These are phyloP conservation scores for Anoplius nigerrimus DNA, from an alignment of 2,888 invertebrate genomes.

Conservation along the genomic window DNA sequence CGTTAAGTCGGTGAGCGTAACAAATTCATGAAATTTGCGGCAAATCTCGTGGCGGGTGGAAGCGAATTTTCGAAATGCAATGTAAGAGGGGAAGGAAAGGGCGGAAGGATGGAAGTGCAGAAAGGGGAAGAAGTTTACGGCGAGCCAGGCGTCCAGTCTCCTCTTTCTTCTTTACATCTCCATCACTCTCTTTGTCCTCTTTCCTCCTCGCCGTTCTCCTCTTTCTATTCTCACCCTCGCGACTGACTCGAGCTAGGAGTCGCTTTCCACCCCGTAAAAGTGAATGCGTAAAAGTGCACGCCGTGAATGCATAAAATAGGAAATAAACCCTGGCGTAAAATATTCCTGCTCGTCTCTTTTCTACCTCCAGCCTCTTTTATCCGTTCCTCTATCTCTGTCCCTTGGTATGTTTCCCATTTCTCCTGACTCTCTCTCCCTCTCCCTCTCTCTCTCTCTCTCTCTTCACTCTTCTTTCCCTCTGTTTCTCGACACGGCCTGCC, in stretches of 20 bases:
- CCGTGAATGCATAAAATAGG: conserved; percentile 59
- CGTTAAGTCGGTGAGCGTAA: no score
- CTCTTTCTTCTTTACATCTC: conserved; percentile 16
- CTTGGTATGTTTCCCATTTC: not conserved
- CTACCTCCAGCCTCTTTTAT: not conserved
- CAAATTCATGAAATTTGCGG: no score
- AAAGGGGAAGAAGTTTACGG: conserved; percentile 14
- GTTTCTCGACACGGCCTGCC: conserved; percentile 10
- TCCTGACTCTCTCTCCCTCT: not conserved
- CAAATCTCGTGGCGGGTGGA: no score
- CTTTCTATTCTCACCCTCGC: not conserved
- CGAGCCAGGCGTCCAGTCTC: not conserved
- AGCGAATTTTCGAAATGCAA: not conserved
- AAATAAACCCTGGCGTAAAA: conserved; percentile 49
- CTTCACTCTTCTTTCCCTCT: not conserved
- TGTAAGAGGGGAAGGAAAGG: not conserved
- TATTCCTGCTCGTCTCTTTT: conserved; percentile 41
- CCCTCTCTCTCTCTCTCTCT: not conserved
- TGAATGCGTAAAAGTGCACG: conserved; percentile 61
- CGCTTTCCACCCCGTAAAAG: conserved; percentile 56
- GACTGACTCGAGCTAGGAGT: conserved; percentile 35
- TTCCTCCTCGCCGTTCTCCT: not conserved
- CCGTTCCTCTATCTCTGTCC: not conserved
- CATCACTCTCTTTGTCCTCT: not conserved
- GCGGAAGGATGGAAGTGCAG: not conserved